Evolutionary conservation across 2,888 invertebrate species (phyloP).

Genomic region (Microdon myrmicae): DNA sequence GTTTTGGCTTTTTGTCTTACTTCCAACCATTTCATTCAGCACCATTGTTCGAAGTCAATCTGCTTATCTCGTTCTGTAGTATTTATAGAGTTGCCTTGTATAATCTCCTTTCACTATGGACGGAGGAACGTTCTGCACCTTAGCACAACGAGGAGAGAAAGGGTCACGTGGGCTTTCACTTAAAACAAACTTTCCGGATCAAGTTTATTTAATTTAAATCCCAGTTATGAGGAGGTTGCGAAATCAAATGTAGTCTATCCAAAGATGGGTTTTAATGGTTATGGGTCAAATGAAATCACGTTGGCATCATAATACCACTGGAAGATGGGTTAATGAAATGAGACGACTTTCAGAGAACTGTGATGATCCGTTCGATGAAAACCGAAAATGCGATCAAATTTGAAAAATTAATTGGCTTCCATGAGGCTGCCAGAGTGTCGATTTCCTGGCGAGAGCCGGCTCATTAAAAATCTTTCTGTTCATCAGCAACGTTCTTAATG

Average conservation of each 20-base stretch:
- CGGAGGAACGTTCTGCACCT: no score
- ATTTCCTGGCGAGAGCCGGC: slow-evolving; percentile 35
- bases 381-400: slow-evolving; percentile 36
- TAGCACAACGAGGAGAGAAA: slow-evolving; percentile 13
- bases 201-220: slow-evolving; percentile 38
- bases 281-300: slow-evolving; percentile 11
- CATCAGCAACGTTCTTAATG: not conserved
- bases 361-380: slow-evolving; percentile 28
- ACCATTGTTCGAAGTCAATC: slow-evolving; percentile 9
- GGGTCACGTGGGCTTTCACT: slow-evolving; percentile 44
- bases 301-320: slow-evolving; percentile 34
- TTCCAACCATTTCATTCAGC: not conserved
- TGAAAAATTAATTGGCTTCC: slow-evolving; percentile 42
- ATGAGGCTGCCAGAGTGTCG: slow-evolving; percentile 35
- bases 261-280: slow-evolving; percentile 10
- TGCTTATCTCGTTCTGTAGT: slow-evolving; percentile 35
- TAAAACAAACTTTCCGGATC: slow-evolving; percentile 49
- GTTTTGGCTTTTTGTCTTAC: not conserved
- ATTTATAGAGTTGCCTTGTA: slow-evolving; percentile 42
- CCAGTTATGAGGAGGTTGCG: not conserved
- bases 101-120: no score
- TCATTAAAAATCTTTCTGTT: slow-evolving; percentile 5
- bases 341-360: slow-evolving; percentile 14
- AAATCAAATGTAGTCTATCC: not conserved
- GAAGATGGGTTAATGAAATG: slow-evolving; percentile 12